phyloP scores from a whole-genome alignment of 2,797 vertebrate species.

The Rhabdomys pumilio region DNA sequence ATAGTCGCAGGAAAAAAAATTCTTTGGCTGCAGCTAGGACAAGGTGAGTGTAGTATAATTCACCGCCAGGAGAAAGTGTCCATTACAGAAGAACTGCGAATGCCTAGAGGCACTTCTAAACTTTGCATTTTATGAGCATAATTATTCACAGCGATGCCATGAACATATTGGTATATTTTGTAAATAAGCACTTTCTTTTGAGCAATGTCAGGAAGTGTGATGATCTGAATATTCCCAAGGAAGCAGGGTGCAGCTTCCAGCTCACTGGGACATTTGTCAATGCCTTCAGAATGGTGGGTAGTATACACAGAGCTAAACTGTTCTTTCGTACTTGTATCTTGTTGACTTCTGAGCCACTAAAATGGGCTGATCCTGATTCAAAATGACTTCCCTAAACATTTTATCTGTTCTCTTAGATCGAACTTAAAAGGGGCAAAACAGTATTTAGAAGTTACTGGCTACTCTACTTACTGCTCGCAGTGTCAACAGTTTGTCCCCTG shows the following conservation, averaged over 20 bases:
- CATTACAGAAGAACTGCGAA: slow-evolving; percentile 39
- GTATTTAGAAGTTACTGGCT: neutral
- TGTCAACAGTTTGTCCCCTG: neutral
- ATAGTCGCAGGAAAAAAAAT: neutral
- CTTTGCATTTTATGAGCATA: neutral
- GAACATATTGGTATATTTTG: neutral
- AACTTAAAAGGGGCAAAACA: neutral
- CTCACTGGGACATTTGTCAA: neutral
- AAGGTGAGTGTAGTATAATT: neutral
- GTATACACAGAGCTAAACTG: neutral
- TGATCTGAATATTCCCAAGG: neutral
- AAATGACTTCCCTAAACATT: neutral
- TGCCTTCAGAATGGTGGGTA: neutral
- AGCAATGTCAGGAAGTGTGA: neutral
- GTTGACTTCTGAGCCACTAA: neutral
- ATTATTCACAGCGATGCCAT: neutral
- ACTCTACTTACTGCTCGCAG: neutral
- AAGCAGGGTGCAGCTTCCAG: neutral
- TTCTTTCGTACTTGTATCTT: neutral
- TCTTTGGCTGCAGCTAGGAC: neutral
- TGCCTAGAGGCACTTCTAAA: neutral
- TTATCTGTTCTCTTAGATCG: neutral
- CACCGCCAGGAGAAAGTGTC: neutral
- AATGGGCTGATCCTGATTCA: neutral
- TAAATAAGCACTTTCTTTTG: slow-evolving; percentile 37